A percentile compares a stretch with the other conserved stretches of the same genome.
Evolutionary conservation across 2,888 invertebrate species (phyloP).

Genomic region (Parapristionchus giblindavisi): DNA sequence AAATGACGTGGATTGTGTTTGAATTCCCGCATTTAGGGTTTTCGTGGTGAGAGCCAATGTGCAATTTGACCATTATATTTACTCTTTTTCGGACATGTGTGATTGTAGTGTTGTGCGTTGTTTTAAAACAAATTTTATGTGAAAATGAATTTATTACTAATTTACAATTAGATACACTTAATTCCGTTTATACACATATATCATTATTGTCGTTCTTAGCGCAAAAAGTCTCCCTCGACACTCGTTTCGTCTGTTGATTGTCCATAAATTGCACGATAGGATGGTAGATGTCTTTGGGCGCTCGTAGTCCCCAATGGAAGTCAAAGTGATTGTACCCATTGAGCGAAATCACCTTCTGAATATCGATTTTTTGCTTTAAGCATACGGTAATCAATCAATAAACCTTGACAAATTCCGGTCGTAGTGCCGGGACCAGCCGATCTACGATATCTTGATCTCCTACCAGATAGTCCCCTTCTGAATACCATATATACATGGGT

Average conservation of each 20-base stretch:
- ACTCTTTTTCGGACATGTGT: not conserved
- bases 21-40: slow-evolving; percentile 6
- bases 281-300: slow-evolving; percentile 24
- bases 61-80: not conserved
- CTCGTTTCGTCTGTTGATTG: slow-evolving; percentile 13
- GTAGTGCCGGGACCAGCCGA: slow-evolving; percentile 2
- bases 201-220: slow-evolving; percentile 5
- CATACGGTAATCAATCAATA: not conserved
- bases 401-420: not conserved
- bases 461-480: slow-evolving; percentile 15
- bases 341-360: slow-evolving; percentile 14
- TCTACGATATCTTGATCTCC: not conserved
- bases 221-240: slow-evolving; percentile 18
- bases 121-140: not conserved
- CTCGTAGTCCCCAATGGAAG: slow-evolving; percentile 35
- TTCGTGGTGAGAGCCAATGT: too few relatives aligned
- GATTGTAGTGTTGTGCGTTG: not conserved
- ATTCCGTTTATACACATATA: slow-evolving; percentile 19
- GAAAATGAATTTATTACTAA: not conserved
- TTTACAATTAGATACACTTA: slow-evolving; percentile 22
- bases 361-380: not conserved
- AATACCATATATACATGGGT: slow-evolving; percentile 33
- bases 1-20: slow-evolving; percentile 37
- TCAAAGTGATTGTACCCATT: slow-evolving; percentile 33
- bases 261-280: slow-evolving; percentile 23